Percentiles rank a stretch among this genome's conserved stretches.
Evolutionary conservation across 2,113 vertebrate species (phyloP).

Genomic region (Pachycephala philippinensis): DNA sequence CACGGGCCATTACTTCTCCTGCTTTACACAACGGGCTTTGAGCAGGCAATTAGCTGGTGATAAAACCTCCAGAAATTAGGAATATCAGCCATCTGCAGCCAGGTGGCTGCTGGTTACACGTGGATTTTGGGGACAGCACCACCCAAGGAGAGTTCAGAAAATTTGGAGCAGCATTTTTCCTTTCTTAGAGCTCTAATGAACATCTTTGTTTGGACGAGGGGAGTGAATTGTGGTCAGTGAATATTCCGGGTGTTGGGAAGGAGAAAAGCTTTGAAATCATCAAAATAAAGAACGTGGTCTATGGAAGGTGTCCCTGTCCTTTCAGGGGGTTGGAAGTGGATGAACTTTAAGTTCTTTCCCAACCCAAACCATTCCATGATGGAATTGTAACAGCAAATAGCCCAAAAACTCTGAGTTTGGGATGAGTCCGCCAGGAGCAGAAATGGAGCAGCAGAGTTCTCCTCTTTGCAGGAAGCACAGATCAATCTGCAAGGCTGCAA

Average conservation of each 20-base stretch:
- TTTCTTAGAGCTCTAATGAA: neutral
- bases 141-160: neutral
- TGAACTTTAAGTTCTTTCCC: neutral
- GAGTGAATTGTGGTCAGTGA: fast-evolving
- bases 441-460: neutral
- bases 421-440: neutral
- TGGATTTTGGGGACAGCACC: neutral
- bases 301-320: neutral
- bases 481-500: neutral
- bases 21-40: neutral
- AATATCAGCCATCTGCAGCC: neutral
- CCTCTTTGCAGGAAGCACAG: neutral
- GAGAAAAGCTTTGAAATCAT: neutral
- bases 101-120: neutral
- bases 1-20: neutral
- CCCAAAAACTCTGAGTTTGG: neutral
- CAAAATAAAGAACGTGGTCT: neutral
- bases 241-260: neutral
- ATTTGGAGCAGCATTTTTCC: neutral
- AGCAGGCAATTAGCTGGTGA: neutral
- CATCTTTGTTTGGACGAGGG: neutral
- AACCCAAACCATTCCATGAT: neutral
- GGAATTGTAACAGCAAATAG: neutral
- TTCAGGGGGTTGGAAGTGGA: neutral
- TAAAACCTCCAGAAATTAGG: neutral